A percentile compares a stretch with the other conserved stretches of the same genome.
These are phyloP conservation scores for Pagetopsis macropterus DNA, from an alignment of 2,797 vertebrate species.

Conservation along the genomic window DNA sequence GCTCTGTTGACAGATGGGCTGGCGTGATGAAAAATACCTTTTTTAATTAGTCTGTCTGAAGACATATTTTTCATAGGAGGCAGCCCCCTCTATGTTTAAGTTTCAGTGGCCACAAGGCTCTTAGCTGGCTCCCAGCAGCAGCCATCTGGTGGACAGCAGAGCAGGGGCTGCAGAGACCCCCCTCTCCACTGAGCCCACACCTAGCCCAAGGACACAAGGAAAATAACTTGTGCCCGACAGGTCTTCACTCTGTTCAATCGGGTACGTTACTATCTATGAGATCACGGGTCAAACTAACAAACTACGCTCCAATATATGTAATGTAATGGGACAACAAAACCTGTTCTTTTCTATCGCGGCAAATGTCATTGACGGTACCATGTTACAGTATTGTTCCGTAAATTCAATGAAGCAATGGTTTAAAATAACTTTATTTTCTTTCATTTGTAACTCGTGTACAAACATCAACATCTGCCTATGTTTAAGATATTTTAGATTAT, in stretches of 20 bases:
- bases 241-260: constrained; percentile 45
- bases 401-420: too few relatives aligned
- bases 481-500: too few relatives aligned
- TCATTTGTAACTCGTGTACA: too few relatives aligned
- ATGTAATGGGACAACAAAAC: constrained; percentile 4
- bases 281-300: constrained; percentile 47
- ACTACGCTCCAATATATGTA: constrained; percentile 13
- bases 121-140: constrained; percentile 85
- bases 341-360: too few relatives aligned
- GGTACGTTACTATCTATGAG: constrained; percentile 33
- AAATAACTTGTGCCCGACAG: constrained; percentile 49
- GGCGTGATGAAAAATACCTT: constrained; percentile 87
- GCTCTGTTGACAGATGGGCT: constrained; percentile 88
- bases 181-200: constrained; percentile 85
- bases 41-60: constrained; percentile 91
- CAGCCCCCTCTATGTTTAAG: constrained; percentile 80
- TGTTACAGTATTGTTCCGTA: too few relatives aligned
- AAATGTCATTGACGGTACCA: too few relatives aligned
- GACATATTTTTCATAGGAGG: constrained; percentile 86
- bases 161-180: constrained; percentile 64
- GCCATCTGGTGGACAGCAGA: constrained; percentile 90
- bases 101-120: constrained; percentile 84
- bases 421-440: too few relatives aligned
- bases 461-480: too few relatives aligned
- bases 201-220: constrained; percentile 72